Conservation (phyloP, 2,113 vertebrate genomes). For the Callionymus lyra region DNA sequence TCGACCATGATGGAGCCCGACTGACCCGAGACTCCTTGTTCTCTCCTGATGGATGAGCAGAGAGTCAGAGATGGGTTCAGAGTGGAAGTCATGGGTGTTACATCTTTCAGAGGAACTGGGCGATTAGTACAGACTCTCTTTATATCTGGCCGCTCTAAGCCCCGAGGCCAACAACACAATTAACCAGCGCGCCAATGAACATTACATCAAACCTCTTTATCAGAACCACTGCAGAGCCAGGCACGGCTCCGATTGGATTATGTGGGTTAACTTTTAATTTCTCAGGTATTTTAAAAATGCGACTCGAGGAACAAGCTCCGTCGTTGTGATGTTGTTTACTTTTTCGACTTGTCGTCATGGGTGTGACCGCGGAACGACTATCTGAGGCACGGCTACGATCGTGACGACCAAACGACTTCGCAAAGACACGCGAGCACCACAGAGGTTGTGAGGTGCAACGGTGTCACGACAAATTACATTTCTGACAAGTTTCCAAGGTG, state of each 20-base stretch:
- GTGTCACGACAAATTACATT: no score
- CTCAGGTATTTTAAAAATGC: conserved; percentile 10
- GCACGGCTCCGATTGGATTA: neutral
- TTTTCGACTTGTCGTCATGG: no score
- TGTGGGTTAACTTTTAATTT: conserved; percentile 18
- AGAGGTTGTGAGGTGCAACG: no score
- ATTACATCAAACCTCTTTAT: conserved; percentile 20
- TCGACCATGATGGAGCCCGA: conserved; percentile 90
- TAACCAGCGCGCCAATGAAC: conserved; percentile 20
- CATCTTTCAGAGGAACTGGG: conserved; percentile 8
- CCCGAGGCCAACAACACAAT: conserved; percentile 15
- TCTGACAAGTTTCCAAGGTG: no score
- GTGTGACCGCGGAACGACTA: no score
- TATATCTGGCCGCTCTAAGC: conserved; percentile 15
- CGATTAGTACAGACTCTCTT: conserved; percentile 17
- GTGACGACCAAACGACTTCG: no score
- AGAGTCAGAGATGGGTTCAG: conserved; percentile 8
- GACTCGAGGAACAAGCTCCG: conserved; percentile 23
- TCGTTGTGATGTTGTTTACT: no score
- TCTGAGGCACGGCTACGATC: no score
- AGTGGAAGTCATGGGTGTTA: conserved; percentile 3
- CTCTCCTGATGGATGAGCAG: conserved; percentile 68
- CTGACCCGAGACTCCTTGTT: conserved; percentile 87
- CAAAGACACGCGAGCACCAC: no score
- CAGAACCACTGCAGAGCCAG: conserved; percentile 4